Conservation (phyloP, 2,113 vertebrate species). For the Bettongia penicillata region DNA sequence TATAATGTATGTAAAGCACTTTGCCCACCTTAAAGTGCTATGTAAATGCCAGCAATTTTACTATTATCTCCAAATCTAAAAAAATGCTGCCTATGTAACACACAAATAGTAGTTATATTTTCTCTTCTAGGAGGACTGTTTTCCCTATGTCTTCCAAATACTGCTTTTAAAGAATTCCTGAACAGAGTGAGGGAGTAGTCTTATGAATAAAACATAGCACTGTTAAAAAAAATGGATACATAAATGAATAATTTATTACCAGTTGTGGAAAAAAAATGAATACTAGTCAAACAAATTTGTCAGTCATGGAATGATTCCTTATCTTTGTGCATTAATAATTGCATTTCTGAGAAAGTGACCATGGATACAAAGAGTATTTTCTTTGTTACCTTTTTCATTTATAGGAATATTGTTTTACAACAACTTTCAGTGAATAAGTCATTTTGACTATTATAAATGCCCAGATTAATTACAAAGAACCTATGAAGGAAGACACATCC, state of each 20-base stretch:
- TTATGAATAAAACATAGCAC: neutral
- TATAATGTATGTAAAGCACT: neutral
- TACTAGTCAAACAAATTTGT: conserved; percentile 16
- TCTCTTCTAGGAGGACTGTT: neutral
- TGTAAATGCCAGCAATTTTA: neutral
- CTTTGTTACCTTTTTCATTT: conserved; percentile 27
- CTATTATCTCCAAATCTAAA: neutral
- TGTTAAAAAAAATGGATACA: neutral
- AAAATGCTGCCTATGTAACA: neutral
- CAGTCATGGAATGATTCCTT: conserved; percentile 8
- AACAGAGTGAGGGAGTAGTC: conserved; percentile 8
- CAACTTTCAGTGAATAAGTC: neutral
- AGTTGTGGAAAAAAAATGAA: conserved; percentile 28
- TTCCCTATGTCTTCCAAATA: neutral
- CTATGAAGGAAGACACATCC: neutral
- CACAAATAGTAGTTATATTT: neutral
- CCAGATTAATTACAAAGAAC: neutral
- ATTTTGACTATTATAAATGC: neutral
- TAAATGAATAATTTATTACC: conserved; percentile 4
- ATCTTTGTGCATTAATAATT: neutral
- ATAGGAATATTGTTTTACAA: neutral
- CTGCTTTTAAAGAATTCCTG: conserved; percentile 30
- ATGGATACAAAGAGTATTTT: neutral
- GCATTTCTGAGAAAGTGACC: neutral
- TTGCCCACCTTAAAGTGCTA: neutral